These are phyloP conservation scores for Sapayoa aenigma DNA, from an alignment of 2,113 vertebrate genomes.

Conservation along the genomic window DNA sequence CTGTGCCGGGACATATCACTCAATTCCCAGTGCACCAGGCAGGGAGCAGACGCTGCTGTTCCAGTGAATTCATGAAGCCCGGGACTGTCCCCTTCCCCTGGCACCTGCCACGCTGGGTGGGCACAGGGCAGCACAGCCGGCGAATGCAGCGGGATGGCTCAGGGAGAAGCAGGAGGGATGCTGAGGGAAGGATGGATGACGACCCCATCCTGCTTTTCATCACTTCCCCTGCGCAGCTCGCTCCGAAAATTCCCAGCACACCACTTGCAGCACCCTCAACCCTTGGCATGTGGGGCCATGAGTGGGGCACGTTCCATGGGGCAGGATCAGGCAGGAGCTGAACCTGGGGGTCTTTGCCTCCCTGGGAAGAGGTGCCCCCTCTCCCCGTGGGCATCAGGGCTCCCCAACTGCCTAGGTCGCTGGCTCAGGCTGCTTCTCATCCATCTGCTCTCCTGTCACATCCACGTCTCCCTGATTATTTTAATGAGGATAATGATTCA, in stretches of 20 bases:
- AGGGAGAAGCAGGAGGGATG: background rate
- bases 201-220: background rate
- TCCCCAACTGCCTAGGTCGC: background rate
- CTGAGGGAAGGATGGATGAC: rapidly evolving
- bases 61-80: background rate
- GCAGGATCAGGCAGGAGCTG: background rate
- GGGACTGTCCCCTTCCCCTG: background rate
- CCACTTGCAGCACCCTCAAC: no score
- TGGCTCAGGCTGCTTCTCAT: constrained; percentile 12
- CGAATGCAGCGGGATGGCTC: rapidly evolving
- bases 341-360: rapidly evolving
- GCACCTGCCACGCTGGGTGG: rapidly evolving
- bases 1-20: background rate
- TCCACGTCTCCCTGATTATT: constrained; percentile 69
- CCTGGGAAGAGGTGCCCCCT: background rate
- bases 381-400: background rate
- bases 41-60: background rate
- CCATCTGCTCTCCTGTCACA: constrained; percentile 73
- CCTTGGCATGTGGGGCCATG: background rate
- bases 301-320: rapidly evolving
- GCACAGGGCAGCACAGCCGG: background rate
- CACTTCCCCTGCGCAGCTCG: rapidly evolving
- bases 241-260: background rate
- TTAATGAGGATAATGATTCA: constrained; percentile 79
- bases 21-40: rapidly evolving